A percentile compares a stretch with the other conserved stretches of the same genome.
Conservation (phyloP, 2,113 vertebrate genomes). For the Chrysemys picta region DNA sequence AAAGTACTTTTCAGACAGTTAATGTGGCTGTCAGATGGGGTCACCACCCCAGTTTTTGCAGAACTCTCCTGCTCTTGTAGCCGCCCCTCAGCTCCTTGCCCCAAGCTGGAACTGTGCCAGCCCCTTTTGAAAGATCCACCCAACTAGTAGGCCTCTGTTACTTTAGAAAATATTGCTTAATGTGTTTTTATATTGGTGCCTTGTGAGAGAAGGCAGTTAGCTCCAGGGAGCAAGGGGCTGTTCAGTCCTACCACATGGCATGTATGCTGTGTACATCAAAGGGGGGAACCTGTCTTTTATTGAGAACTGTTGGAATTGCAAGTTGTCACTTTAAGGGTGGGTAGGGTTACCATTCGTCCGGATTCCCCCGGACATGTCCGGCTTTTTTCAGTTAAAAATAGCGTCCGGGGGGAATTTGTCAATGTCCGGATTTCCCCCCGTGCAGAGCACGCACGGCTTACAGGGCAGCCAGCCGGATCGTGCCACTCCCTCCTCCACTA, state of each 20-base stretch:
- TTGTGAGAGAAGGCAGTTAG: neutral
- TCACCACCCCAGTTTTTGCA: neutral
- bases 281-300: neutral
- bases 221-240: neutral
- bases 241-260: neutral
- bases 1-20: conserved; percentile 26
- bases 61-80: neutral
- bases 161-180: neutral
- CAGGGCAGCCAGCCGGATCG: too few relatives aligned
- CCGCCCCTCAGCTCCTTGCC: neutral
- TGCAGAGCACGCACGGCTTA: too few relatives aligned
- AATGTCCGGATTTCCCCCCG: too few relatives aligned
- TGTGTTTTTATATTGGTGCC: neutral
- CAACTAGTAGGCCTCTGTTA: neutral
- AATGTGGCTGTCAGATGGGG: conserved; percentile 13
- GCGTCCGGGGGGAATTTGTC: too few relatives aligned
- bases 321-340: neutral
- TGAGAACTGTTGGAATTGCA: neutral
- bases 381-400: too few relatives aligned
- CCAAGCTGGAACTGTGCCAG: neutral
- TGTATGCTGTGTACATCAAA: neutral
- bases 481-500: too few relatives aligned
- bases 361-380: too few relatives aligned
- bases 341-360: too few relatives aligned
- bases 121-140: neutral